phyloP scores from a whole-genome alignment of 23 tunicate genomes.

The Phallusia fumigata region DNA sequence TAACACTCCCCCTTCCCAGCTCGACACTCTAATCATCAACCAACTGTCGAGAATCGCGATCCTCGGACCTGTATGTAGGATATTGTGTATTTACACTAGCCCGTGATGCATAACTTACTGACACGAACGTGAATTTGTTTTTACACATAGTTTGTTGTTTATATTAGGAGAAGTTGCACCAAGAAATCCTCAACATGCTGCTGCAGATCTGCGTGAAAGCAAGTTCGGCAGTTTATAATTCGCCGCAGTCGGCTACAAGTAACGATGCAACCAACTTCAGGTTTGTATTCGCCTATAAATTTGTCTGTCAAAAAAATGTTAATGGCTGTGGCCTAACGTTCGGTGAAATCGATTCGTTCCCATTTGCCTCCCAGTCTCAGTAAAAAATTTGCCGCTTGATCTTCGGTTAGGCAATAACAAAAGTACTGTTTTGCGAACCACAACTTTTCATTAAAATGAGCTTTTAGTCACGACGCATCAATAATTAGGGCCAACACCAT shows the following conservation, averaged over 20 bases:
- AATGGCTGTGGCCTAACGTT: too few relatives aligned
- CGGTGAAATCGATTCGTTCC: too few relatives aligned
- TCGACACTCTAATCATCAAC: slow-evolving; percentile 66
- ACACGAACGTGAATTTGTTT: neutral
- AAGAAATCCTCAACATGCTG: slow-evolving; percentile 70
- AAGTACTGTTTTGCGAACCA: too few relatives aligned
- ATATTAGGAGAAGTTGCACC: slow-evolving; percentile 54
- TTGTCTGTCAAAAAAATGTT: too few relatives aligned
- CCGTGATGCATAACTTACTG: too few relatives aligned
- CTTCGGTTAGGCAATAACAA: too few relatives aligned
- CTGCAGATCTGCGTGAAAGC: slow-evolving; percentile 76
- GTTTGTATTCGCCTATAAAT: slow-evolving; percentile 1
- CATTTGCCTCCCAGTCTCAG: too few relatives aligned
- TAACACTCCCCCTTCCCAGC: slow-evolving; percentile 57
- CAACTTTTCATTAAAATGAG: too few relatives aligned
- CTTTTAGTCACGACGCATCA: too few relatives aligned
- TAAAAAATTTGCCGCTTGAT: too few relatives aligned
- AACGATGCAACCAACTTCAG: slow-evolving; percentile 33
- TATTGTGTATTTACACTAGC: too few relatives aligned
- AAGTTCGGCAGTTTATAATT: slow-evolving; percentile 52
- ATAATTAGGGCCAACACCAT: too few relatives aligned
- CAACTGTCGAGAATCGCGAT: slow-evolving; percentile 85
- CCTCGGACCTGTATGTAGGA: slow-evolving; percentile 47
- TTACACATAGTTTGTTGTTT: neutral
- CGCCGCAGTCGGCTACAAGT: neutral